phyloP scores from a whole-genome alignment of 2,888 invertebrate species.

The Rhimphoctona megacephalus region DNA sequence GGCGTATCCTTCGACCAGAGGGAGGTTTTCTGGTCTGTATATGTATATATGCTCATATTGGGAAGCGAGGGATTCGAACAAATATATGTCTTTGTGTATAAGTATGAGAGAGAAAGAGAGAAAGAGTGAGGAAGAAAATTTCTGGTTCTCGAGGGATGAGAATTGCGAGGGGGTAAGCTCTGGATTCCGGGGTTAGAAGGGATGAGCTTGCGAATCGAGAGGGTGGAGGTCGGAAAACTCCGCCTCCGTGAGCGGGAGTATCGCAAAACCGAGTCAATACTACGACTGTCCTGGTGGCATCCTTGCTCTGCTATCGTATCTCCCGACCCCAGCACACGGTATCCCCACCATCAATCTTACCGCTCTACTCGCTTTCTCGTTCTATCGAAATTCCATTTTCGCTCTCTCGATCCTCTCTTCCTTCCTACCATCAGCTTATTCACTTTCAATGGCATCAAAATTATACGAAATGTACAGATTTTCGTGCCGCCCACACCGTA shows the following conservation, averaged over 20 bases:
- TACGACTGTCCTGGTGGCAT: constrained; percentile 71
- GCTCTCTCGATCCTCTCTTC: constrained; percentile 20
- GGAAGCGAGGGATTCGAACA: constrained; percentile 28
- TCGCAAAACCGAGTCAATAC: constrained; percentile 83
- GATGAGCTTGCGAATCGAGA: constrained; percentile 62
- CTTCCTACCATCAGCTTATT: neutral
- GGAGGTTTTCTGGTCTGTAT: constrained; percentile 73
- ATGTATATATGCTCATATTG: neutral
- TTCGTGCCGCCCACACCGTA: neutral
- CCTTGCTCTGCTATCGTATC: constrained; percentile 61
- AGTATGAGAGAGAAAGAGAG: constrained; percentile 50
- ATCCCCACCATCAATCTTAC: constrained; percentile 56
- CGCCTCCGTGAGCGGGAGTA: constrained; percentile 78
- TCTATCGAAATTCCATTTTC: constrained; percentile 21
- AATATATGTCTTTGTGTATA: constrained; percentile 42
- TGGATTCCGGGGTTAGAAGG: constrained; percentile 51
- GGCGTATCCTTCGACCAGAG: constrained; percentile 79
- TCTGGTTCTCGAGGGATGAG: constrained; percentile 61
- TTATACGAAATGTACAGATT: neutral
- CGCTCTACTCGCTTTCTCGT: constrained; percentile 16
- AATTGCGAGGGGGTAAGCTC: constrained; percentile 68
- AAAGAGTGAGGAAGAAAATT: constrained; percentile 53
- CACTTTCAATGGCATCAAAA: neutral
- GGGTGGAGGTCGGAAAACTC: constrained; percentile 81
- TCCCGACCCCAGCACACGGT: constrained; percentile 39